Evolutionary conservation across 2,113 vertebrate species (phyloP), one percentile per base, ranked within the genome.

Genomic region (Stigmatopora argus): DNA sequence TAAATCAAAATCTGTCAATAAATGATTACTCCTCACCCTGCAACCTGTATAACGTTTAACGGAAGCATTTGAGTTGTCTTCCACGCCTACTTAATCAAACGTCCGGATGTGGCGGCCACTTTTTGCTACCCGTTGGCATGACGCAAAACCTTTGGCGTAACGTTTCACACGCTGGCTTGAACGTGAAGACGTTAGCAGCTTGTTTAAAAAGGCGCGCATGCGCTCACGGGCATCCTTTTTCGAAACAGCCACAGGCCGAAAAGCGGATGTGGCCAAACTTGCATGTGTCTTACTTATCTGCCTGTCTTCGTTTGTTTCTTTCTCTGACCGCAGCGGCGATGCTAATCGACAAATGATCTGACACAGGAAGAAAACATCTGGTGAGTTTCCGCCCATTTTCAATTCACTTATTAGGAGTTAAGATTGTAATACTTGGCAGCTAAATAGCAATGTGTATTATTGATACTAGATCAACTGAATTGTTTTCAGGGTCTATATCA

Each of bases 311-410:
- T 49, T 64, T 31, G 64, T 34, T 41, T 61, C 65, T 26, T 35
- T 44, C 63, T 17, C 3, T 17, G 1, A 12, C 8, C 9, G 46
- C 62, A 85, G 88, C 59, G 79, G 87, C 82, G 70, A 90, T 92
- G 90, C 77, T 89, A 85, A 83, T 77, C 80, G 85, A 88, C 89
- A 87, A 86, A 89, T 92, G 88, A 92, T 90, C 83, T 91, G 87
- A 88, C 80, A 76, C 64, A 81, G 80, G 82, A 85, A 86, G 26
- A 31, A 31, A 77, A 85, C 79, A 86, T 83, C 85, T 88, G 88
- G 89, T 90, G 82, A 88, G 88, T 41, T 41, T 41, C 38, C 9
- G 6, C 38, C 6, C 1, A 10, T 41, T 4, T 41, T 41, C 38
- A 41, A 41, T 41, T 10, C 9, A 41, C 9, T 41, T 6, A 41